A percentile compares a stretch with the other conserved stretches of the same genome.
These are phyloP conservation scores for Sparidentex hasta DNA, from an alignment of 2,797 vertebrate species.

Conservation along the genomic window DNA sequence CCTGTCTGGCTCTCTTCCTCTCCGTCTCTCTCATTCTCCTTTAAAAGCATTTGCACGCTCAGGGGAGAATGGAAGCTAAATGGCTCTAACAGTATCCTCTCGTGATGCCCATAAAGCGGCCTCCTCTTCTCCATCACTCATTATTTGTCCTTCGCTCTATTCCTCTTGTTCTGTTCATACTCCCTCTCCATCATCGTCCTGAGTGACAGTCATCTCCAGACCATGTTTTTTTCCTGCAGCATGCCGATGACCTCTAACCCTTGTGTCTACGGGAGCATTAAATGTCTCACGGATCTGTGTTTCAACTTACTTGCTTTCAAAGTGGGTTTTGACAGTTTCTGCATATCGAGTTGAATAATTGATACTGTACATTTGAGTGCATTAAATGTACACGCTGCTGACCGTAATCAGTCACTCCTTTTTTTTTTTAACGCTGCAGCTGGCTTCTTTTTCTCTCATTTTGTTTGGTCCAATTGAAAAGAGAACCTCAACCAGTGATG, in stretches of 20 bases:
- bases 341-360: slow-evolving; percentile 50
- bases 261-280: slow-evolving; percentile 21
- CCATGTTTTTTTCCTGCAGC: not conserved
- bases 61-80: slow-evolving; percentile 64
- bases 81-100: slow-evolving; percentile 59
- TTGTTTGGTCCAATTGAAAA: not conserved
- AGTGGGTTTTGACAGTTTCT: slow-evolving; percentile 50
- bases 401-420: not conserved
- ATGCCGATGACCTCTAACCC: slow-evolving; percentile 34
- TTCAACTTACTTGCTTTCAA: slow-evolving; percentile 17
- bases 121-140: slow-evolving; percentile 56
- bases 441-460: not conserved
- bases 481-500: not conserved
- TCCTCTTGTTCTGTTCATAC: not conserved
- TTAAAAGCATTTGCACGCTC: slow-evolving; percentile 76
- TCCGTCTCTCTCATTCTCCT: slow-evolving; percentile 23
- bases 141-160: slow-evolving; percentile 43
- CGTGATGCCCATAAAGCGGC: slow-evolving; percentile 52
- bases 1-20: not conserved
- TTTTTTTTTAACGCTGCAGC: not conserved
- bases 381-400: slow-evolving; percentile 24
- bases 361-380: slow-evolving; percentile 25
- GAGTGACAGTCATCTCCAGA: slow-evolving; percentile 2
- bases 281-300: slow-evolving; percentile 35
- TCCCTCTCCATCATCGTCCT: slow-evolving; percentile 2